phyloP scores from a whole-genome alignment of 2,888 invertebrate genomes.

The Diplolepis rosae region DNA sequence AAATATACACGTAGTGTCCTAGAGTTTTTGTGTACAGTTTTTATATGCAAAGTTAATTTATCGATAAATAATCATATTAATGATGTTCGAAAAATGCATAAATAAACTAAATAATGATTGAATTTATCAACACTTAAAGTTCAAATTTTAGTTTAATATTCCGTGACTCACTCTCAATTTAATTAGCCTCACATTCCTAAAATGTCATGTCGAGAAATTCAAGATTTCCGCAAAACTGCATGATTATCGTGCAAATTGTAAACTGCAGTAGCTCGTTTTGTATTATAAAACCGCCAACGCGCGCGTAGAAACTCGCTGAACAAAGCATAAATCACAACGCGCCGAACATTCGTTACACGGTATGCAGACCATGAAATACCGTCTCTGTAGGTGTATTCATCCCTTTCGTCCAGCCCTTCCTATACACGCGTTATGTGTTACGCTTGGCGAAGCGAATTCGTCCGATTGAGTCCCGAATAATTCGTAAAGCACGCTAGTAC shows the following conservation, averaged over 20 bases:
- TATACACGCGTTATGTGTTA: constrained; percentile 43
- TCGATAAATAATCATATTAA: too few relatives aligned
- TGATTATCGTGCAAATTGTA: constrained; percentile 38
- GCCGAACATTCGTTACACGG: constrained; percentile 67
- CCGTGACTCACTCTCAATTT: not conserved
- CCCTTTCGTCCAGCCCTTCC: constrained; percentile 37
- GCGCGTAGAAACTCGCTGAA: constrained; percentile 37
- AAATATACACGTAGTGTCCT: too few relatives aligned
- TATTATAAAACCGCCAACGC: constrained; percentile 27
- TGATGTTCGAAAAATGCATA: too few relatives aligned
- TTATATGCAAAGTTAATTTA: too few relatives aligned
- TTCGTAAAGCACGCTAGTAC: constrained; percentile 44
- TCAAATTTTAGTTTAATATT: too few relatives aligned
- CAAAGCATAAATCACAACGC: constrained; percentile 68
- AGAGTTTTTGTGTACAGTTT: too few relatives aligned
- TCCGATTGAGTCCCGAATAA: constrained; percentile 59
- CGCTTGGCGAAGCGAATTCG: constrained; percentile 55
- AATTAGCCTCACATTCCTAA: not conserved
- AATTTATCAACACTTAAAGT: too few relatives aligned
- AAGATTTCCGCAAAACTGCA: constrained; percentile 27
- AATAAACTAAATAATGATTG: too few relatives aligned
- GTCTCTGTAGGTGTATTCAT: constrained; percentile 40
- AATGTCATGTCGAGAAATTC: constrained; percentile 7
- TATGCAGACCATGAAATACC: constrained; percentile 67
- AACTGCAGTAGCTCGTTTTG: constrained; percentile 18